A percentile compares a stretch with the other conserved stretches of the same genome.
Conservation (phyloP, 2,888 invertebrate genomes). For the Chloroclysta siterata region DNA sequence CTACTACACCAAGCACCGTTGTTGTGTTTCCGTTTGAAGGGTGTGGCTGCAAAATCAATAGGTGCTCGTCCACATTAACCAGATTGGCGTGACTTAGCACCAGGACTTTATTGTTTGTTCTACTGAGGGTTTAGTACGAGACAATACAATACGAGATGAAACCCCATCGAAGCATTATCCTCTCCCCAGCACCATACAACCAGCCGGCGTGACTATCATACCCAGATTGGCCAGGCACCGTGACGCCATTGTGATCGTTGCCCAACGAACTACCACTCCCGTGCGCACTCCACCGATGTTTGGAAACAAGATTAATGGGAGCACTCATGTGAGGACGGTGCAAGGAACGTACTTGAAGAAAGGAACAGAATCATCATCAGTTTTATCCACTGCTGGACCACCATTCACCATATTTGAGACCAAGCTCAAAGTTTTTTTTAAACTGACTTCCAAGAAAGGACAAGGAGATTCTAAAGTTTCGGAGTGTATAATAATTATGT, state of each 20-base stretch:
- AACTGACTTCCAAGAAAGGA: too few relatives aligned
- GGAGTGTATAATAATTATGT: too few relatives aligned
- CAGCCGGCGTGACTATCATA: constrained; percentile 63
- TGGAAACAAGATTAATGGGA: constrained; percentile 70
- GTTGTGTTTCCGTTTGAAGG: too few relatives aligned
- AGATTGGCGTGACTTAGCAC: too few relatives aligned
- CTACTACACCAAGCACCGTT: too few relatives aligned
- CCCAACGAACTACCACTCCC: constrained; percentile 64
- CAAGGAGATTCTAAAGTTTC: too few relatives aligned
- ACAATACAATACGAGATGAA: constrained; percentile 16
- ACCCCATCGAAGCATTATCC: constrained; percentile 19
- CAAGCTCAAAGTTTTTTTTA: too few relatives aligned
- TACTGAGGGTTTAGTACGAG: too few relatives aligned
- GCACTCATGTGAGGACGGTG: constrained; percentile 38
- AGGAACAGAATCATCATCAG: background rate
- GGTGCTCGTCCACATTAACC: too few relatives aligned
- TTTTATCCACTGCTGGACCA: background rate
- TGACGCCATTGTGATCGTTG: constrained; percentile 57
- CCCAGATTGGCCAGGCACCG: constrained; percentile 47
- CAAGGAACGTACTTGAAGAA: constrained; percentile 27
- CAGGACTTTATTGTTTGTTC: too few relatives aligned
- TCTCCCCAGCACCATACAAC: constrained; percentile 31
- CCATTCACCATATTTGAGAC: background rate
- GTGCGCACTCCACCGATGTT: constrained; percentile 64
- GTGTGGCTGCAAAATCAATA: too few relatives aligned